Evolutionary conservation across 2,888 invertebrate genomes (phyloP).

Genomic region (Micropterix aruncella): DNA sequence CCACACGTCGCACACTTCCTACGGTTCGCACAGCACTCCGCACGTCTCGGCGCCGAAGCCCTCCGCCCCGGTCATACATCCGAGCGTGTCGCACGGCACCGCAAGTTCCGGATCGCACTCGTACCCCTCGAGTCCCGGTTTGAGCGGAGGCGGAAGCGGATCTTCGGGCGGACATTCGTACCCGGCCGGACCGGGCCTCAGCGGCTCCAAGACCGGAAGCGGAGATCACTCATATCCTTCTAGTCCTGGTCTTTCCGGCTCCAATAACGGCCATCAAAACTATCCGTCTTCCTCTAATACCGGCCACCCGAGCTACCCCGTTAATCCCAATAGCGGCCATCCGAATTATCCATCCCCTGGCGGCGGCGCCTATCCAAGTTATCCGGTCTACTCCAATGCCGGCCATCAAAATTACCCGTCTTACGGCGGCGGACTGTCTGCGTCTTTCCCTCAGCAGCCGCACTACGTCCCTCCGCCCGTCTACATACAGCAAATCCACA

Average conservation of each 20-base stretch:
- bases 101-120: not conserved
- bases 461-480: not conserved
- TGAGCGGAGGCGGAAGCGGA: not conserved
- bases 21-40: not conserved
- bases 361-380: not conserved
- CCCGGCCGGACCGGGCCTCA: not conserved
- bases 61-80: too few relatives aligned
- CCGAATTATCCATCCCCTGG: not conserved
- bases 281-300: not conserved
- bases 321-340: not conserved
- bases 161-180: not conserved
- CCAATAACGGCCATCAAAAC: not conserved
- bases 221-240: not conserved
- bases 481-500: not conserved
- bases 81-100: not conserved
- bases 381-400: not conserved
- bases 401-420: too few relatives aligned
- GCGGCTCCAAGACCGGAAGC: not conserved
- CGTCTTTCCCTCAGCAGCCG: not conserved
- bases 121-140: not conserved
- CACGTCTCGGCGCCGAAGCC: too few relatives aligned
- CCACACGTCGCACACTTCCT: not conserved
- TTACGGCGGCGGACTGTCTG: not conserved
- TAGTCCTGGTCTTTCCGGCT: not conserved
- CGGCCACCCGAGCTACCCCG: not conserved